These are phyloP conservation scores for Sisor rabdophorus DNA, from an alignment of 2,113 vertebrate species.

Conservation along the genomic window DNA sequence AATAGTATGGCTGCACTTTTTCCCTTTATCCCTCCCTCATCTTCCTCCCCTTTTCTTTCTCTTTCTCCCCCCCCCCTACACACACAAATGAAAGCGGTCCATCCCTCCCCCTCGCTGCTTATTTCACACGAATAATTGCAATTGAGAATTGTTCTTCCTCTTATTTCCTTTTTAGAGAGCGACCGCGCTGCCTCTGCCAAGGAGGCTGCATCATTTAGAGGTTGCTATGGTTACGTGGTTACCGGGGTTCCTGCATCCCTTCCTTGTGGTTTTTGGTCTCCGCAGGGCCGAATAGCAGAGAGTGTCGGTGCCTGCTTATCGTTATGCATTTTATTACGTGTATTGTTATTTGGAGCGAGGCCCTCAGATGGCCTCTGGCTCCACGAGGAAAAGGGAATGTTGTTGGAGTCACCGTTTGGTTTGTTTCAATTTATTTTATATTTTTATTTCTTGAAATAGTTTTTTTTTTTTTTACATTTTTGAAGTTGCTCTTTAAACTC, in stretches of 20 bases:
- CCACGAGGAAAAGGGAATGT: neutral
- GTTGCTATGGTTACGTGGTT: conserved; percentile 49
- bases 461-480: neutral
- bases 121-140: conserved; percentile 33
- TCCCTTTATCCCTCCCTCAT: neutral
- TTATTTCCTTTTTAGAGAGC: conserved; percentile 14
- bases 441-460: neutral
- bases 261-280: conserved; percentile 26
- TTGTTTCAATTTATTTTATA: neutral
- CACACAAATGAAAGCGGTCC: conserved; percentile 4
- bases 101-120: conserved; percentile 25
- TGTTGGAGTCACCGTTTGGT: neutral
- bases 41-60: neutral
- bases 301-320: neutral
- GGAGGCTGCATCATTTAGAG: conserved; percentile 43
- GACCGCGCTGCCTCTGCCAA: conserved; percentile 14
- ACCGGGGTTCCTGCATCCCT: conserved; percentile 33
- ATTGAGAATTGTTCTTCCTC: conserved; percentile 34
- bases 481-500: neutral
- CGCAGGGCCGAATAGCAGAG: conserved; percentile 5
- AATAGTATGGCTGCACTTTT: conserved; percentile 3
- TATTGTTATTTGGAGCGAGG: neutral
- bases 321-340: neutral
- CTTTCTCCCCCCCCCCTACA: neutral
- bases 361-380: neutral